Evolutionary conservation across 2,888 invertebrate species (phyloP).

Genomic region (Meloe dianella): DNA sequence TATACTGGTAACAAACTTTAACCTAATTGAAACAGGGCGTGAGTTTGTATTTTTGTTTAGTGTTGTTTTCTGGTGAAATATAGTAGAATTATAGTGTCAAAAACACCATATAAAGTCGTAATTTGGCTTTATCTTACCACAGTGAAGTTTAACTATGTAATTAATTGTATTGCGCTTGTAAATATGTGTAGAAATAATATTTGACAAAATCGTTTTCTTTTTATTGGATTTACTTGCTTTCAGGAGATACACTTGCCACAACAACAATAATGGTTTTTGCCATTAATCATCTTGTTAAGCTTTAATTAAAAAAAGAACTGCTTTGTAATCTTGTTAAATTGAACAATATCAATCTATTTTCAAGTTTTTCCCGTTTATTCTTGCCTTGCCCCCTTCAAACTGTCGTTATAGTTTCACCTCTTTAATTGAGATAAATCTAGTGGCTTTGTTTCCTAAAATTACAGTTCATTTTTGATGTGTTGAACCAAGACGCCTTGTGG

Average conservation of each 20-base stretch:
- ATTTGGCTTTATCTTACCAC: neutral
- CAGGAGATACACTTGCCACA: neutral
- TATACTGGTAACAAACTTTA: constrained; percentile 15
- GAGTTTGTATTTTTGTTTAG: neutral
- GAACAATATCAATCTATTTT: neutral
- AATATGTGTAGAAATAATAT: neutral
- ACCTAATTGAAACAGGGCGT: constrained; percentile 11
- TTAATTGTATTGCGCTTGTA: no score
- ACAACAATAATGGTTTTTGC: neutral
- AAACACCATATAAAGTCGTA: neutral
- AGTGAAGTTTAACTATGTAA: no score
- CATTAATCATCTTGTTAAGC: constrained; percentile 12
- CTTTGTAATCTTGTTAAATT: neutral
- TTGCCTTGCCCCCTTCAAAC: neutral
- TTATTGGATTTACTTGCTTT: neutral
- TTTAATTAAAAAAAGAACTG: constrained; percentile 2
- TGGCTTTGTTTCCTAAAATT: neutral
- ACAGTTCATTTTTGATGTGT: neutral
- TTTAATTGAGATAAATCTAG: neutral
- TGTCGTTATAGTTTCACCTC: neutral
- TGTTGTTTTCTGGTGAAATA: neutral
- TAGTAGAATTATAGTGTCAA: neutral
- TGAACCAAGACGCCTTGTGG: neutral
- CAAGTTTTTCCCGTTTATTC: neutral
- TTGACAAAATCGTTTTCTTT: neutral